Evolutionary conservation across 2,113 vertebrate genomes (phyloP).

Genomic region (Pungitius pungitius): DNA sequence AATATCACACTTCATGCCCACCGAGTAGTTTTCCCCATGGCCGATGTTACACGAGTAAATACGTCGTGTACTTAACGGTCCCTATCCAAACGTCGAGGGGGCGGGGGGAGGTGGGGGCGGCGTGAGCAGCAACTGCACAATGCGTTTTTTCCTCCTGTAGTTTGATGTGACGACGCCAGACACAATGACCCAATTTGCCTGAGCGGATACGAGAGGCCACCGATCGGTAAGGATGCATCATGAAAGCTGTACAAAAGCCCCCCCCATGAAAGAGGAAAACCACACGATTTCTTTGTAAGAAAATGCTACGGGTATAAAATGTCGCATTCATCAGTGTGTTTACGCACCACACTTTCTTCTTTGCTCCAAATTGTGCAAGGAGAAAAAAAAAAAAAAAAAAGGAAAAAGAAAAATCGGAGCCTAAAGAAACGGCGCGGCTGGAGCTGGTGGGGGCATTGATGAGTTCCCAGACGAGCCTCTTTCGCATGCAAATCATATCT

Average conservation of each 20-base stretch:
- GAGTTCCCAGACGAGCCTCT: constrained; percentile 98
- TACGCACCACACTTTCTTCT: constrained; percentile 56
- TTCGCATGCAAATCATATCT: constrained; percentile 99
- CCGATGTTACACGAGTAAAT: constrained; percentile 17
- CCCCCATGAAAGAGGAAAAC: constrained; percentile 31
- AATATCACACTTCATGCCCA: constrained; percentile 59
- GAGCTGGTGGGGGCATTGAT: constrained; percentile 85
- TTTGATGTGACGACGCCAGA: constrained; percentile 71
- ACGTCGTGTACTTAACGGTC: constrained; percentile 27
- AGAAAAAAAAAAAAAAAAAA: too few relatives aligned
- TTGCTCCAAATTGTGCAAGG: constrained; percentile 55
- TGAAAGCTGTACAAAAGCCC: constrained; percentile 76
- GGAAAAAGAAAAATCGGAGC: constrained; percentile 78
- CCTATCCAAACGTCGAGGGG: constrained; percentile 10
- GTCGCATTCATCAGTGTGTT: constrained; percentile 64
- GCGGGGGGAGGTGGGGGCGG: constrained; percentile 39
- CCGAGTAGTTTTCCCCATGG: constrained; percentile 38
- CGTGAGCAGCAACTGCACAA: constrained; percentile 51
- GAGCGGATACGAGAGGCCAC: constrained; percentile 58
- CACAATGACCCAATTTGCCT: constrained; percentile 78
- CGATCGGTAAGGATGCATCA: constrained; percentile 47
- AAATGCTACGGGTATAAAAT: constrained; percentile 52
- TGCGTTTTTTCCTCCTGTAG: constrained; percentile 66
- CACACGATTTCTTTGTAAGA: constrained; percentile 47
- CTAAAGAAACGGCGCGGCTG: constrained; percentile 87